Evolutionary conservation across 2,888 invertebrate species (phyloP), one percentile per base, ranked within the genome.

Genomic region (Theretra japonica): DNA sequence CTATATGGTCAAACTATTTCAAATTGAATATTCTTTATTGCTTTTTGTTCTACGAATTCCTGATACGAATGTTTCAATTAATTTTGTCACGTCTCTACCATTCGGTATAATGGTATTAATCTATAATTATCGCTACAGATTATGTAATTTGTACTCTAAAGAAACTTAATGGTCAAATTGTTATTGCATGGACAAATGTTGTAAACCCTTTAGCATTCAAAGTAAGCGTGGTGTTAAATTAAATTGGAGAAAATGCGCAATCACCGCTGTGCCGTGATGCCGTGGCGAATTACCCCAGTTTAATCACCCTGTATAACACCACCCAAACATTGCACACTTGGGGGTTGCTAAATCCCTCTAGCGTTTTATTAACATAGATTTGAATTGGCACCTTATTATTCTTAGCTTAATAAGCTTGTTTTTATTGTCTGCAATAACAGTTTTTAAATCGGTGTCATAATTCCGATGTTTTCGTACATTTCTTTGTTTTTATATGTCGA

Each of bases 301-400:
- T 77, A 41, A 41, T 41, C 41, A 41, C 41, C 62, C 65, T 23
- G 65, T 65, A 21, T 19, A 62, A 23, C 65, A 65, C 23, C 5
- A 41, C 62, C 21, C 15, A 23, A 65, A 65, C 21, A 41, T 41
- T 48, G 23, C 65, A 23, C 23, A 65, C 23, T 65, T 19, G n/a
- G 48, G 65, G 65, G 65, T 65, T 21, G 6, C 23, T 23, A 17
- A 23, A 48, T 48, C 65, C 23, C 6, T 65, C n/a, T n/a, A 53
- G 17, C 53, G 23, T 65, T 65, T 65, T 48, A 65, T 65, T 65
- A 65, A 65, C 65, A 21, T 23, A 8, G 21, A 15, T 41, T 48
- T 65, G 65, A 17, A 15, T 23, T 23, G 17, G 73, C 75, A 75
- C 70, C 68, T 75, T 80, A 70, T 65, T 23, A 65, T 25, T 60